Percentiles rank a stretch among this genome's conserved stretches.
These are phyloP conservation scores for Phycodurus eques DNA, from an alignment of 2,113 vertebrate genomes.

Conservation along the genomic window DNA sequence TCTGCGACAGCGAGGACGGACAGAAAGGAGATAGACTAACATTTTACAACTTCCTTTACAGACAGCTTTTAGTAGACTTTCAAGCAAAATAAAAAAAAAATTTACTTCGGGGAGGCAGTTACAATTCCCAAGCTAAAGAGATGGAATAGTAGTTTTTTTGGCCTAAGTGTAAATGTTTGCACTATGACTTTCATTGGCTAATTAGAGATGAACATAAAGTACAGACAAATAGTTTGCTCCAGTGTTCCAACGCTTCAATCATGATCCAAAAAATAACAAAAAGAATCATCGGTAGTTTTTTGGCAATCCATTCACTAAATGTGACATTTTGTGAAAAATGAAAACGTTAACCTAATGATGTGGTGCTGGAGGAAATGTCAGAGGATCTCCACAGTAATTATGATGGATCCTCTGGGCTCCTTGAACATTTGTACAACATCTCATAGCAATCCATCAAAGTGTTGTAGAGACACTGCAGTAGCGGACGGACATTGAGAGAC, in stretches of 20 bases:
- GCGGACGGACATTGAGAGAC: neutral
- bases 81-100: too few species aligned
- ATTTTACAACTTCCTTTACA: conserved; percentile 53
- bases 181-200: neutral
- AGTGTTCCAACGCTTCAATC: neutral
- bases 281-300: neutral
- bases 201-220: neutral
- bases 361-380: neutral
- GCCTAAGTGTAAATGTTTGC: neutral
- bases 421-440: conserved; percentile 5
- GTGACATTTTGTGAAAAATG: neutral
- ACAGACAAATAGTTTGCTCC: neutral
- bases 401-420: conserved; percentile 4
- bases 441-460: conserved; percentile 10
- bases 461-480: conserved; percentile 3
- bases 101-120: conserved; percentile 1
- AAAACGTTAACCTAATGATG: conserved; percentile 3
- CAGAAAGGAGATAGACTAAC: conserved; percentile 47
- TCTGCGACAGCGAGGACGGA: conserved; percentile 30
- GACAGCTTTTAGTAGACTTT: conserved; percentile 16
- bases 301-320: neutral
- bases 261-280: neutral
- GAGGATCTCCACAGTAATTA: conserved; percentile 10
- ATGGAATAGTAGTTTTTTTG: neutral
- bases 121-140: neutral